These are phyloP conservation scores for Manacus vitellinus DNA, from an alignment of 2,113 vertebrate genomes.

Conservation along the genomic window DNA sequence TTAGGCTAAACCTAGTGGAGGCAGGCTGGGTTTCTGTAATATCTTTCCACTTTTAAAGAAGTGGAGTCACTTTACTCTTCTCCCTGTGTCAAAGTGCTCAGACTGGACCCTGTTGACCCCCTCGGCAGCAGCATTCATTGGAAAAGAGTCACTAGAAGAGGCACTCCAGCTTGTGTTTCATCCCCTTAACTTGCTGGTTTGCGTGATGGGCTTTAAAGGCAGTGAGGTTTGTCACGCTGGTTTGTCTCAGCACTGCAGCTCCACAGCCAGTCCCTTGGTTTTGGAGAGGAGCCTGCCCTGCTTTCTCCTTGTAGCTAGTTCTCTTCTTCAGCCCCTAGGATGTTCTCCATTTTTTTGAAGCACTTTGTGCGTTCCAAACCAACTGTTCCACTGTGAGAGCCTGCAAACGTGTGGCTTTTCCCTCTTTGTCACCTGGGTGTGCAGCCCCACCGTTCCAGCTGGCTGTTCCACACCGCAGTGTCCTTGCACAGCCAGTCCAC, in stretches of 20 bases:
- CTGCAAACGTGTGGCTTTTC: neutral
- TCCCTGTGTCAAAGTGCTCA: neutral
- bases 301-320: neutral
- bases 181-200: neutral
- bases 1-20: neutral
- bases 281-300: neutral
- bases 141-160: neutral
- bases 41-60: neutral
- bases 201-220: neutral
- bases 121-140: rapidly evolving
- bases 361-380: neutral
- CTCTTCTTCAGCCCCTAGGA: neutral
- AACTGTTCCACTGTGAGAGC: neutral
- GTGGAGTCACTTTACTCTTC: neutral
- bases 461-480: neutral
- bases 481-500: neutral
- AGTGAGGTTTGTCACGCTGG: neutral
- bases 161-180: neutral
- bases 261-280: neutral
- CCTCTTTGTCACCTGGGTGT: neutral
- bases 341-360: neutral
- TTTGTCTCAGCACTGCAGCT: neutral
- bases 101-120: neutral
- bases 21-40: neutral
- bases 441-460: neutral